phyloP scores from a whole-genome alignment of 2,888 invertebrate genomes.

The Cosmopolites sordidus region DNA sequence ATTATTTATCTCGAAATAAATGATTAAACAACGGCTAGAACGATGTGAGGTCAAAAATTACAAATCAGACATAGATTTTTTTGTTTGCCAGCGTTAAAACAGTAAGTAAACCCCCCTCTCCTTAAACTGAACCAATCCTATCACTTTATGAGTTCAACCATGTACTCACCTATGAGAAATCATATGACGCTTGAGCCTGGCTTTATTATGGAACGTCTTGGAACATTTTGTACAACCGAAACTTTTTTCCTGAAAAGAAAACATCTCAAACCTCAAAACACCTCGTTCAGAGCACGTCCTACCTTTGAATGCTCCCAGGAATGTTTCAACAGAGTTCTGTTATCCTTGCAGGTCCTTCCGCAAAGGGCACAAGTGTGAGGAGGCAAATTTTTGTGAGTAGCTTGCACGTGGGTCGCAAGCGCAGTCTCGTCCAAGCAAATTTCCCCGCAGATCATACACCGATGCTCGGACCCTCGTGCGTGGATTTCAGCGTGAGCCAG shows the following conservation, averaged over 20 bases:
- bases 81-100: too few species aligned
- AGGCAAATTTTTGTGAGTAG: conserved; percentile 58
- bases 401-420: conserved; percentile 59
- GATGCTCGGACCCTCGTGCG: conserved; percentile 56
- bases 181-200: conserved; percentile 63
- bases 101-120: too few species aligned
- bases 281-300: conserved; percentile 9
- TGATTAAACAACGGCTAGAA: too few species aligned
- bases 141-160: too few species aligned
- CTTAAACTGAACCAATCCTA: too few species aligned
- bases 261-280: too few species aligned
- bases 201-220: conserved; percentile 68
- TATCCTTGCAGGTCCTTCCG: conserved; percentile 65
- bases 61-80: too few species aligned
- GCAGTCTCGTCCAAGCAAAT: conserved; percentile 59
- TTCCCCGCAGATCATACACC: conserved; percentile 64
- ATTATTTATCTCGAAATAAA: too few species aligned
- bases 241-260: conserved; percentile 40
- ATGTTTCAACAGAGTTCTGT: conserved; percentile 63
- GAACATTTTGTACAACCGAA: conserved; percentile 64
- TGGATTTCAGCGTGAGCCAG: conserved; percentile 77
- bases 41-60: too few species aligned
- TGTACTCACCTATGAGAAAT: conserved; percentile 52
- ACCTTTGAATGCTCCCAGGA: conserved; percentile 66
- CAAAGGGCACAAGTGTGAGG: conserved; percentile 64